Conservation (phyloP, 1,140 invertebrate species). For the Telenomus remus region DNA sequence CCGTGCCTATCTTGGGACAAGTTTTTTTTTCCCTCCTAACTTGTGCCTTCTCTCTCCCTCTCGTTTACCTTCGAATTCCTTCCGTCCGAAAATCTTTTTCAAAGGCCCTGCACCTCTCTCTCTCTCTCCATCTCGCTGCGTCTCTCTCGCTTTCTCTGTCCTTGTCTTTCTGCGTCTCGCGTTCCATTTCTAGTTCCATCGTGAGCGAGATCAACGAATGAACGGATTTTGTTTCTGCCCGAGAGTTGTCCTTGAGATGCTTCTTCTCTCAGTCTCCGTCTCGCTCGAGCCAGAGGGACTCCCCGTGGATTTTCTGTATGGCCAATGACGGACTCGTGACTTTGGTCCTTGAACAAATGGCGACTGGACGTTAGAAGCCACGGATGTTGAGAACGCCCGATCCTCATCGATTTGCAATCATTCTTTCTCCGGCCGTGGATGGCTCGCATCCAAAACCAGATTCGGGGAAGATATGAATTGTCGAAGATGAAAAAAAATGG, state of each 20-base stretch:
- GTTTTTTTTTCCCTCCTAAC: slow-evolving; percentile 25
- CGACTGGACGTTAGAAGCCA: slow-evolving; percentile 47
- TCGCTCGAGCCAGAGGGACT: slow-evolving; percentile 26
- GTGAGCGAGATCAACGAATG: slow-evolving; percentile 43
- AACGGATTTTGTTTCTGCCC: slow-evolving; percentile 49
- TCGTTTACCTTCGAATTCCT: slow-evolving; percentile 57
- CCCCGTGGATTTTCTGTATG: slow-evolving; percentile 58
- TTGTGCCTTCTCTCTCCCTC: slow-evolving; percentile 21
- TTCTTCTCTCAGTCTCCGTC: slow-evolving; percentile 31
- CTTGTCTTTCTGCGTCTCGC: slow-evolving; percentile 25
- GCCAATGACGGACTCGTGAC: slow-evolving; percentile 55
- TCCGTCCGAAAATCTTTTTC: slow-evolving; percentile 56
- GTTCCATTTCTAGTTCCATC: slow-evolving; percentile 51
- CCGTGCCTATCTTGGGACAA: slow-evolving; percentile 45
- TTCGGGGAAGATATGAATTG: slow-evolving; percentile 43
- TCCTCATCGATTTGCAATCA: slow-evolving; percentile 46
- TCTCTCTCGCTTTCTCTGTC: slow-evolving; percentile 12
- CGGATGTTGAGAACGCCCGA: slow-evolving; percentile 20
- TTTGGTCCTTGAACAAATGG: slow-evolving; percentile 57
- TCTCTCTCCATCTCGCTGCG: slow-evolving; percentile 4
- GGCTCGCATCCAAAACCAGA: slow-evolving; percentile 3
- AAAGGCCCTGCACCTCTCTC: slow-evolving; percentile 31
- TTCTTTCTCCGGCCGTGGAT: slow-evolving; percentile 7
- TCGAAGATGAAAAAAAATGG: slow-evolving; percentile 41
- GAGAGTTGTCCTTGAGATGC: slow-evolving; percentile 49